A percentile compares a stretch with the other conserved stretches of the same genome.
Conservation (phyloP, 2,113 vertebrate genomes). For the Vidua chalybeata region DNA sequence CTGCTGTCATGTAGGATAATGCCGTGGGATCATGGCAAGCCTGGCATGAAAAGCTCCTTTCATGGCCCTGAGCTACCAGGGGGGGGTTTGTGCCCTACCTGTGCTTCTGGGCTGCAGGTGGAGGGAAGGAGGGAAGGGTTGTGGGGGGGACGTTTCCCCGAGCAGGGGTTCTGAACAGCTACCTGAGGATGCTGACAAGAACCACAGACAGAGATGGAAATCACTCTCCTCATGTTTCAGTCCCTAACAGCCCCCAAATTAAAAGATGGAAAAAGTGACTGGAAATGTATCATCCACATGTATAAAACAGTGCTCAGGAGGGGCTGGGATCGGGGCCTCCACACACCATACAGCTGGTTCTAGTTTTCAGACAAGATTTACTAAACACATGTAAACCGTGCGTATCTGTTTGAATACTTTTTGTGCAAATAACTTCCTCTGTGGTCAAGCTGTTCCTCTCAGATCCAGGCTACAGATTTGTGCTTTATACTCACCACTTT, state of each 20-base stretch:
- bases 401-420: conserved; percentile 71
- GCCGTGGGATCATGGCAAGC: background rate
- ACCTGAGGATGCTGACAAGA: background rate
- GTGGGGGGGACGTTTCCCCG: rapidly evolving
- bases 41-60: background rate
- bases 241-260: background rate
- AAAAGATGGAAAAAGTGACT: conserved; percentile 38
- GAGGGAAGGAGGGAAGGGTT: background rate
- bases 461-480: conserved; percentile 46
- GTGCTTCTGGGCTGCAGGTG: background rate
- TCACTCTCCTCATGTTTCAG: background rate
- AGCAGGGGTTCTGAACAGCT: background rate
- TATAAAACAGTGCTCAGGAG: background rate
- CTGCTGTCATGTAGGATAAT: background rate
- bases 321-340: conserved; percentile 44
- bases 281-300: background rate
- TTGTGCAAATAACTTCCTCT: conserved; percentile 70
- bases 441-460: conserved; percentile 66
- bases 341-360: conserved; percentile 60
- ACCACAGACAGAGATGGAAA: background rate
- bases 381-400: conserved; percentile 72
- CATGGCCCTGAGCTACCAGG: background rate
- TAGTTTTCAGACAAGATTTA: conserved; percentile 70
- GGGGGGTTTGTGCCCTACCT: background rate
- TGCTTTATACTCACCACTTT: conserved; percentile 25